Conservation (phyloP, 2,888 invertebrate species). For the Hyppa rectilinea region DNA sequence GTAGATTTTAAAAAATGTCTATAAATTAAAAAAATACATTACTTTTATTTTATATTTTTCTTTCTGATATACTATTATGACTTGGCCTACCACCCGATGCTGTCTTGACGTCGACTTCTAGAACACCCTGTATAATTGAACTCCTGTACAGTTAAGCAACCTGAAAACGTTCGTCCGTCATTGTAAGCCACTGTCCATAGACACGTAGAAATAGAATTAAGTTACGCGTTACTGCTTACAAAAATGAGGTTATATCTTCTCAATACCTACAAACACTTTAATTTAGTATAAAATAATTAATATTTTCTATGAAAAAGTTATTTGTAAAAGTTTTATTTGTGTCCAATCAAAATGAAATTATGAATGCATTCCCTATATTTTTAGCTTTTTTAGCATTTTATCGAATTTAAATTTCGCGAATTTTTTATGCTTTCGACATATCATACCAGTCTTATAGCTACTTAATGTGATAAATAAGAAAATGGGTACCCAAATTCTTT, state of each 20-base stretch:
- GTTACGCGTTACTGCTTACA: constrained; percentile 13
- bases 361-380: constrained; percentile 57
- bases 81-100: too few relatives aligned
- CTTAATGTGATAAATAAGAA: constrained; percentile 58
- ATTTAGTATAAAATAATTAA: constrained; percentile 21
- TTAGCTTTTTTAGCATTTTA: constrained; percentile 26
- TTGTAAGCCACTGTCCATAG: constrained; percentile 7
- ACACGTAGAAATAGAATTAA: constrained; percentile 17
- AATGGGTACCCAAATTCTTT: constrained; percentile 51
- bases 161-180: neutral
- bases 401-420: constrained; percentile 44
- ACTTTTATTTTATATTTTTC: too few relatives aligned
- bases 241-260: constrained; percentile 12
- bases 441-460: constrained; percentile 44
- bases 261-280: neutral
- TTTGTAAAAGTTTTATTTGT: constrained; percentile 21
- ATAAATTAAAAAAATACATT: too few relatives aligned
- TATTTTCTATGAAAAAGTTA: constrained; percentile 27
- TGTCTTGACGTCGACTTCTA: too few relatives aligned
- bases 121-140: too few relatives aligned
- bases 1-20: too few relatives aligned
- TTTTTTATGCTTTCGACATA: constrained; percentile 56
- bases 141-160: too few relatives aligned
- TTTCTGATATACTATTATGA: too few relatives aligned
- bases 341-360: constrained; percentile 55